Conservation (phyloP, 1,140 invertebrate genomes). For the Dendrolimus punctatus region DNA sequence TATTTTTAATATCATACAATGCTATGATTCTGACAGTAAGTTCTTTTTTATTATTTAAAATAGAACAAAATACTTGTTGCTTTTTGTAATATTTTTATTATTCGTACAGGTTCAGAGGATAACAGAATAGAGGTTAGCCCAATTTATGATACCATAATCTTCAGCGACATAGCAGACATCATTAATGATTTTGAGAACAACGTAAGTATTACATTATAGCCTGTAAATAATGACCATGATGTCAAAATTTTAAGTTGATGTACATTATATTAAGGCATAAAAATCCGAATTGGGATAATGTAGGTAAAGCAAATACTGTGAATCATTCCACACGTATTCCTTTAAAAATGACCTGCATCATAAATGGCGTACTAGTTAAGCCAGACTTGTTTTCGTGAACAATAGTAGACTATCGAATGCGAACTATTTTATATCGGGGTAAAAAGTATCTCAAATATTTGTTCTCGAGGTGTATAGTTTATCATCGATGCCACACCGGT, state of each 20-base stretch:
- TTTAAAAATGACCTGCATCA: no score
- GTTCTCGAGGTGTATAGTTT: no score
- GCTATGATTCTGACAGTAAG: slow-evolving; percentile 39
- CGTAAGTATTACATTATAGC: slow-evolving; percentile 33
- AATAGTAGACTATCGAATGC: no score
- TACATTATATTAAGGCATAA: background rate
- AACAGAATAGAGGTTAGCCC: slow-evolving; percentile 35
- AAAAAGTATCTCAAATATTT: no score
- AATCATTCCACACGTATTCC: no score
- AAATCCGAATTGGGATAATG: no score
- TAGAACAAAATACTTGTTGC: no score
- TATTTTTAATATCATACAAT: slow-evolving; percentile 13
- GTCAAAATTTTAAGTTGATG: background rate
- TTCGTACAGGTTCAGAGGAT: slow-evolving; percentile 22
- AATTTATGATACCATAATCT: slow-evolving; percentile 50
- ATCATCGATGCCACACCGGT: no score
- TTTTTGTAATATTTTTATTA: background rate
- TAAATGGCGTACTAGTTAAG: no score
- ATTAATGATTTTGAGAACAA: slow-evolving; percentile 51
- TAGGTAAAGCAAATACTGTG: no score
- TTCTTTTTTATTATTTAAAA: slow-evolving; percentile 15
- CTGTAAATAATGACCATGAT: background rate
- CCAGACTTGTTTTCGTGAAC: no score
- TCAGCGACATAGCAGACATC: slow-evolving; percentile 52
- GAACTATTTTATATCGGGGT: no score